Evolutionary conservation across 1,140 invertebrate species (phyloP), one percentile per base, ranked within the genome.

Genomic region (Heterodera schachtii): DNA sequence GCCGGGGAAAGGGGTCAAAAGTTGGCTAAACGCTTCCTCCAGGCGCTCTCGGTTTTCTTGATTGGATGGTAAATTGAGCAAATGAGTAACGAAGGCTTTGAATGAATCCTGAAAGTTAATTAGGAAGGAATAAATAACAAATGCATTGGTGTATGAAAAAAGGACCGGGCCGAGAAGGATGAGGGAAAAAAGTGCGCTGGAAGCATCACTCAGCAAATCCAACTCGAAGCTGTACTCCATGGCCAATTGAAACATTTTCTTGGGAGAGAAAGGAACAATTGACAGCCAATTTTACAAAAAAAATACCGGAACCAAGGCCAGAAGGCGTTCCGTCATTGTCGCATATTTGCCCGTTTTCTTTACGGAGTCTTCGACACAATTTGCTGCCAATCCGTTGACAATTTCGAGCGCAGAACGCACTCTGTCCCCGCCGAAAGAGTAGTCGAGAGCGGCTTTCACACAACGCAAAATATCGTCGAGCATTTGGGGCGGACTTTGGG

Each of bases 171-270:
- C 79, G 21, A 82, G 49, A 44, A 75, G 41, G 44, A 82, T 80
- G 16, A 82, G 52, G 6, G 81, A 73, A 43, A 70, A 82, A 46
- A 82, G 81, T 41, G 81, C 73, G 60, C 64, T 82, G 44, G 80
- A 74, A 8, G 81, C 81, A 21, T 80, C 78, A 4, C 67, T 78
- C 73, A 82, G 83, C 47, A 82, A 21, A n/a, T 82, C 81, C 44
- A 82, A 46, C 66, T 82, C 81, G 57, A 78, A 82, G 52, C 81
- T 82, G 47, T 82, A 75, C 74, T 82, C 70, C 52, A 82, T 52
- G 5, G 67, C 49, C 52, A 82, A 49, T 82, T 82, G 75, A 43
- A 82, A 81, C n/a, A 80, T 60, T 75, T 82, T 80, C 78, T 81
- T 13, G 67, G 67, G 69, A 60, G 13, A 16, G 41, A 71, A 31